Base-by-base conservation (phyloP, 2,888 invertebrate genomes). In the Chrysodeixis includens region DNA sequence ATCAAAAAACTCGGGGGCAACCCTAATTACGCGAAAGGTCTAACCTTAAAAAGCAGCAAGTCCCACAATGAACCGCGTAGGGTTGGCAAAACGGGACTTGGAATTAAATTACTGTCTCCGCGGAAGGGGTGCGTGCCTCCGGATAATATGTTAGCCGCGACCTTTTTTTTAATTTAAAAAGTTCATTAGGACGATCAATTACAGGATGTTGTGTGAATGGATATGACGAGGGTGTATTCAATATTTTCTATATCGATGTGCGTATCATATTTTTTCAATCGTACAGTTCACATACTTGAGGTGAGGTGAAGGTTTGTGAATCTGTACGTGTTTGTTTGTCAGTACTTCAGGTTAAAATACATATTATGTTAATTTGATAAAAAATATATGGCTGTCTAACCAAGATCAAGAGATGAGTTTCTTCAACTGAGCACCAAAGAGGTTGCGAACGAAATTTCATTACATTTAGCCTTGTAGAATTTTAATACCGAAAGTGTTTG, bases 151-250 rank as follows among this genome's bases (percentile, higher is more conserved):
- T 82, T 73, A 71, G 69, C 71, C 65, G 44, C 71, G 74, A 72
- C 76, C 80, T 82, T 83, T 85, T 40, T 49, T 84, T 85, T 82
- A 82, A 82, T 83, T 84, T 82, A 77, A 82, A 84, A 86, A 81
- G 83, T 84, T 83, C 71, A 84, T 82, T 81, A 81, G 66, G 56
- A 53, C 62, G 67, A 78, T 71, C 66, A 64, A 76, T 69, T 30
- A 53, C 57, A 20, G 44, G 68, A 66, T 58, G 26, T 51, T 40
- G 14, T 14, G n/a, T 16, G 16, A 22, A 66, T 83, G 65, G 79
- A 84, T 64, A 59, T 51, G 75, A 49, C 18, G 5, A 6, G 7
- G 16, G 10, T 6, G 20, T 9, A n/a, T n/a, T n/a, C n/a, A n/a
- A n/a, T n/a, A n/a, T 46, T 16, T 49, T 18, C 46, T 49, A 49